Evolutionary conservation across 30 jellyfish, hydroid and myxozoan species (phyloP), one percentile per base, ranked within the genome.

Genomic region (Hydractinia echinata): DNA sequence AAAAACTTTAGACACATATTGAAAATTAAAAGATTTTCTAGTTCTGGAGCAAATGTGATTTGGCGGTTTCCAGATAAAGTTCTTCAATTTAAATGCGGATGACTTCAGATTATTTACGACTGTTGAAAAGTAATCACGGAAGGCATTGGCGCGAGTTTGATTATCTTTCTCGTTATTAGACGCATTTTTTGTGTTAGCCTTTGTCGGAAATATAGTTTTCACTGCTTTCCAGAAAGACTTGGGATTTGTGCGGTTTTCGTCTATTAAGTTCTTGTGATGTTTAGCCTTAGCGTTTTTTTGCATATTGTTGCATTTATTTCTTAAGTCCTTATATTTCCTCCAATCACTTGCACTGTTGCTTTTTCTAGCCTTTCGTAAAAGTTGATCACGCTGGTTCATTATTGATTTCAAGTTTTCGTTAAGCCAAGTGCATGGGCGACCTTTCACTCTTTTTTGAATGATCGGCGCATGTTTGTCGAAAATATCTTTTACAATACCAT

Each of bases 21-120:
- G 61, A 54, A 78, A 30, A 30, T 30, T 30, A 30, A 30, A 30
- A 30, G 44, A 30, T 30, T 30, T 30, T 30, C 44, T 30, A 30
- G 71, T 50, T 51, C 13, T 44, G 39, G 39, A 6, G 10, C 10
- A 5, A 11, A 72, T 11, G 61, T 67, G 53, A 16, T 53, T 54
- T 30, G 79, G 90, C 50, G 69, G 76, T 76, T 77, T 69, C 89
- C 91, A 84, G 55, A 79, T 20, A 78, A 76, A 84, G 50, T 76
- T 73, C 44, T 51, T 44, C 85, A 77, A n/a, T n/a, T n/a, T n/a
- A n/a, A n/a, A 66, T 49, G 88, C 85, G 10, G 64, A 50, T 60
- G 54, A 19, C 79, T 76, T 84, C 8, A 84, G n/a, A 11, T 54
- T 54, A 50, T 54, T 16, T 14, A 85, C 94, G 14, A 61, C 61